phyloP scores from a whole-genome alignment of 1,140 invertebrate species.

The Scaptomyza montana region DNA sequence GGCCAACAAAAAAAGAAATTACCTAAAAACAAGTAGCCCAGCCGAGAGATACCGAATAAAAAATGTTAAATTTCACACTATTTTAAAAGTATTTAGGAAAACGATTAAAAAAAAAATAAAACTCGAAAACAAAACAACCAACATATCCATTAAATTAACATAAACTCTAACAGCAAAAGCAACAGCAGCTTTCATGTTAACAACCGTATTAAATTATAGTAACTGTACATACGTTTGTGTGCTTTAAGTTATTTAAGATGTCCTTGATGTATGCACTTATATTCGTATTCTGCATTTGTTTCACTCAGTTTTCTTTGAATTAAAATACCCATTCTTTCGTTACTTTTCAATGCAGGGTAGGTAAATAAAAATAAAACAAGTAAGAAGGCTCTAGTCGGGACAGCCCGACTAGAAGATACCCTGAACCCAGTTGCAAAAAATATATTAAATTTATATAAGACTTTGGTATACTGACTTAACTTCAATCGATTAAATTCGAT shows the following conservation, averaged over 20 bases:
- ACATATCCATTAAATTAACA: no score
- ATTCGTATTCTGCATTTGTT: neutral
- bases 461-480: no score
- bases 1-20: slow-evolving; percentile 23
- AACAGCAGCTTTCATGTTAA: slow-evolving; percentile 1
- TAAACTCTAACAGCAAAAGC: neutral
- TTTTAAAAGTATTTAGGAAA: neutral
- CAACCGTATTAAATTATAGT: neutral
- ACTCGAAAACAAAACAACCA: no score
- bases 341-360: slow-evolving; percentile 10
- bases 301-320: neutral
- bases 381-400: no score
- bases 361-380: slow-evolving; percentile 23
- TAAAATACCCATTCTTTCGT: neutral
- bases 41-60: slow-evolving; percentile 14
- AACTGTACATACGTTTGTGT: no score
- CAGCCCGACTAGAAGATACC: no score
- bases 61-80: neutral
- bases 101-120: neutral
- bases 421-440: no score
- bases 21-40: neutral
- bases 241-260: neutral
- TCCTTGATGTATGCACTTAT: neutral
- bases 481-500: no score
- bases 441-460: no score